A percentile compares a stretch with the other conserved stretches of the same genome.
Evolutionary conservation across 2,888 invertebrate species (phyloP).

Genomic region (Chironomus tentans): DNA sequence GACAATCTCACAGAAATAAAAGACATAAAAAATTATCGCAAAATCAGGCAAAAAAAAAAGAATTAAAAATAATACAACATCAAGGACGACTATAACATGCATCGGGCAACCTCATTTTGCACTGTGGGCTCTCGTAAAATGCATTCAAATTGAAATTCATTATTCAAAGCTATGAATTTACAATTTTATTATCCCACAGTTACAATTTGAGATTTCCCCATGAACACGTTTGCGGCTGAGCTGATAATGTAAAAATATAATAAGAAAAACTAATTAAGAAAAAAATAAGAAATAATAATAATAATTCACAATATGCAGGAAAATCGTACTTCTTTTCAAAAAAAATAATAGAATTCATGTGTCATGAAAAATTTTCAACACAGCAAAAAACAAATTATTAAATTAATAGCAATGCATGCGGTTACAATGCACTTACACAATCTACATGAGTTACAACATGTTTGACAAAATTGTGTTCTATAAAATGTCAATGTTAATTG

Average conservation of each 20-base stretch:
- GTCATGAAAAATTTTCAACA: not conserved
- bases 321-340: no score
- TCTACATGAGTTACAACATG: no score
- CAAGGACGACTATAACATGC: constrained; percentile 32
- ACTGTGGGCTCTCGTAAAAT: constrained; percentile 38
- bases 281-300: not conserved
- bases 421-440: not conserved
- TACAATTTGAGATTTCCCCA: constrained; percentile 97
- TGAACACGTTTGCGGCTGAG: constrained; percentile 39
- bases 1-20: not conserved
- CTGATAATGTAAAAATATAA: not conserved
- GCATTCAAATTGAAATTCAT: constrained; percentile 28
- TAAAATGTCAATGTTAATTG: no score
- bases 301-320: no score
- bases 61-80: constrained; percentile 28
- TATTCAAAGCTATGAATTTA: not conserved
- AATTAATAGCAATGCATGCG: not conserved
- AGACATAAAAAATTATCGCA: not conserved
- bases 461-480: no score
- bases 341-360: not conserved
- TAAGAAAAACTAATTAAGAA: not conserved
- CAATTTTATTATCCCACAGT: constrained; percentile 63
- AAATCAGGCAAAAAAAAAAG: constrained; percentile 17
- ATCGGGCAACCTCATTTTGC: constrained; percentile 43
- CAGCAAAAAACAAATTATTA: not conserved